Base-by-base conservation (phyloP, 1,140 invertebrate species). In the Conus ventricosus region DNA sequence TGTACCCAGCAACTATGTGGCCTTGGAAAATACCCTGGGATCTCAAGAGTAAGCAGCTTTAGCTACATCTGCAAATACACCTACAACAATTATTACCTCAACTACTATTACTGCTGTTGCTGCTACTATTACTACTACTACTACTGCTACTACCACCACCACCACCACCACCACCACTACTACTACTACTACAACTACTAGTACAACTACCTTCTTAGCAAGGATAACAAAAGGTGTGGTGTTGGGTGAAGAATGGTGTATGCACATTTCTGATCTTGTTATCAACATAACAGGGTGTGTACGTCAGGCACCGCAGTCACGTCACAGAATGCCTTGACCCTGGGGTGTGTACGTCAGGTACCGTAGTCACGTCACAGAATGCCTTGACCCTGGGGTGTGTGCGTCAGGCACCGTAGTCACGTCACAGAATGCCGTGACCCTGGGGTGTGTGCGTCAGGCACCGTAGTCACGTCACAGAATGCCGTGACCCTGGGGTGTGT, bases 1-100 rank as follows among this genome's bases (percentile, higher is more conserved):
- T 87, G 93, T 94, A 51, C 94, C 93, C 15, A 90, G 91, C 27
- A 94, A 94, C 89, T 94, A 94, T 81, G 93, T 94, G 4, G 92
- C 91, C 71, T 55, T 91, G 1, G 92, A 94, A 76, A 88, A 92
- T 82, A 91, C 91, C 8, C 57, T 93, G n/a, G 91, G 92, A 75
- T 84, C 87, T 4, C 90, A 91, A 54, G 91, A 92, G 92, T 92
- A 90, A 90, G 91, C 90, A 1, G 15, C 60, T 10, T 27, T 57
- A n/a, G 20, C 25, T 17, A 17, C 78, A 81, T 17, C 15, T 81
- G 51, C 15, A 17, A 15, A 13, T 81, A 17, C 13, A 13, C 1
- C 78, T 13, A 81, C 11, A 39, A 81, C 51, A 39, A 39, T 39
- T 3, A 39, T 39, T 39, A 39, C 39, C 39, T 39, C 39, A 1